Conservation (phyloP, 2,888 invertebrate genomes). For the Sipha maydis region DNA sequence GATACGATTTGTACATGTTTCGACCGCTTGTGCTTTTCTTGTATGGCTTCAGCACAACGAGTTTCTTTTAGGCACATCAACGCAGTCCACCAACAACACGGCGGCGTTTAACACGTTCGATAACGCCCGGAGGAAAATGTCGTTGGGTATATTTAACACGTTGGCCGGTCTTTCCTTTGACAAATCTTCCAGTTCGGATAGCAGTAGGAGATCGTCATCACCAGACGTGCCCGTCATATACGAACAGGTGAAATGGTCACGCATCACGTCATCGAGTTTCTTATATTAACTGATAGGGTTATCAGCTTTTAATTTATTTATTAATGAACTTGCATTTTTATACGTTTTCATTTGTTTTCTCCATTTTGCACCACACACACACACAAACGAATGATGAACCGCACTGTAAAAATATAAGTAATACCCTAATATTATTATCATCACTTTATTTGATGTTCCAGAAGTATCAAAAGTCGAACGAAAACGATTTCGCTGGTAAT, state of each 20-base stretch:
- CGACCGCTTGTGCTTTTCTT: background rate
- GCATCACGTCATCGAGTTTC: background rate
- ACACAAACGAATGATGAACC: background rate
- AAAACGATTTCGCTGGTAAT: conserved; percentile 72
- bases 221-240: conserved; percentile 13
- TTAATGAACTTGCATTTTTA: background rate
- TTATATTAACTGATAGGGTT: no score
- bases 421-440: background rate
- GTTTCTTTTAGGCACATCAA: conserved; percentile 49
- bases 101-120: conserved; percentile 54
- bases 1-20: background rate
- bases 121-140: conserved; percentile 51
- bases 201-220: conserved; percentile 53
- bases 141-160: conserved; percentile 53
- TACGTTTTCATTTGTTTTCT: background rate
- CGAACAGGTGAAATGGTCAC: conserved; percentile 39
- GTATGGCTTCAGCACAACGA: conserved; percentile 27
- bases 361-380: background rate
- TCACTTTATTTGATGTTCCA: background rate
- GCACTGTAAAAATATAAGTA: no score
- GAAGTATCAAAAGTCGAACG: conserved; percentile 39
- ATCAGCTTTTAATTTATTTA: no score
- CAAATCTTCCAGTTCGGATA: conserved; percentile 57
- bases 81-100: conserved; percentile 26
- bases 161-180: conserved; percentile 55